Base-by-base conservation (phyloP, 2,888 invertebrate species). In the Anarsia innoxiella region DNA sequence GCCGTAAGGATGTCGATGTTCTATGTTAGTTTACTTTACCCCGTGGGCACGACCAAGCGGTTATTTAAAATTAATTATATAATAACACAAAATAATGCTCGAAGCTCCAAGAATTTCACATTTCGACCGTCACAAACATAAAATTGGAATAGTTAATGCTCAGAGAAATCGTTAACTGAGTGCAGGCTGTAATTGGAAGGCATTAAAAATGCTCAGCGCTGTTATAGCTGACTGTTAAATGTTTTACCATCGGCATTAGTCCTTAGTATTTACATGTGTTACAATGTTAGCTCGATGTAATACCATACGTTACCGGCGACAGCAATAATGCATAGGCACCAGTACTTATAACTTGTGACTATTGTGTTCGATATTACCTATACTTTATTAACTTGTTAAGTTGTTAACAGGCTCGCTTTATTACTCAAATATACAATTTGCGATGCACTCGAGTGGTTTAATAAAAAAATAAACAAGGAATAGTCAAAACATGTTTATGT, bases 91-190 rank as follows among this genome's bases (percentile, higher is more conserved):
- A n/a, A n/a, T n/a, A n/a, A n/a, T n/a, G n/a, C n/a, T n/a, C n/a
- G 19, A 9, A 25, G 12, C 25, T 33, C 23, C 6, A 35, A 35
- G 66, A 62, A 76, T 73, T 73, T 75, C 66, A 59, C 72, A 56
- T 75, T 72, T 66, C 56, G 61, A 56, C 54, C 51, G 59, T 47
- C 60, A 53, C 58, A 64, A 70, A 75, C 83, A 80, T 83, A 82
- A 83, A 83, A 80, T 77, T 72, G 78, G 71, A 73, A 82, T 80
- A 80, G 83, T 80, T 76, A 79, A 77, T 71, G 71, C 72, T 69
- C 74, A 69, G 67, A 65, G 66, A 64, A 80, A 83, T 83, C 83
- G 83, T 84, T 82, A 84, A 83, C 63, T 56, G 69, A 63, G 59
- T 67, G 71, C 66, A 76, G 66, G 66, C 82, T 83, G 72, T 83